A percentile compares a stretch with the other conserved stretches of the same genome.
Evolutionary conservation across 2,113 vertebrate species (phyloP).

Genomic region (Percopsis transmontana): DNA sequence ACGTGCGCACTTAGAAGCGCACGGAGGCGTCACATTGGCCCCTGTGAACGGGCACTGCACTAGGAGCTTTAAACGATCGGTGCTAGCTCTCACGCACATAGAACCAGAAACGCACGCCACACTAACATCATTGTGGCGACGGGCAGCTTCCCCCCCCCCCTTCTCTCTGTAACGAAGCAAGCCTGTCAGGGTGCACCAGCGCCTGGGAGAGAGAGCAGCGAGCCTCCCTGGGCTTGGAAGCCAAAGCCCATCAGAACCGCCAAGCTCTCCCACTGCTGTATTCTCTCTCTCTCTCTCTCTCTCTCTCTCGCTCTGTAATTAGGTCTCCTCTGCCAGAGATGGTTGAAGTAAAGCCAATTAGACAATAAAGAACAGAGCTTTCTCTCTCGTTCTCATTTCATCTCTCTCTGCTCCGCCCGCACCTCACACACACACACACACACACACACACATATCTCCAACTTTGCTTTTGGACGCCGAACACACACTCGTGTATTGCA

Average conservation of each 20-base stretch:
- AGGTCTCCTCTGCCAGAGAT: conserved; percentile 48
- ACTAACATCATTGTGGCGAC: conserved; percentile 1
- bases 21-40: too few species aligned
- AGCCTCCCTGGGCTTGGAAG: too few species aligned
- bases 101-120: not conserved
- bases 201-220: not conserved
- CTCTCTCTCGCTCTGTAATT: conserved; percentile 65
- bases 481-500: not conserved
- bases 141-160: conserved; percentile 9
- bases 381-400: conserved; percentile 30
- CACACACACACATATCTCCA: not conserved
- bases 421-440: too few species aligned
- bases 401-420: not conserved
- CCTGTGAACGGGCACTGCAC: too few species aligned
- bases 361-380: conserved; percentile 66
- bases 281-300: conserved; percentile 34
- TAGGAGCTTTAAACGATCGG: too few species aligned
- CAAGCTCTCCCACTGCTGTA: not conserved
- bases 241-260: too few species aligned
- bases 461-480: conserved; percentile 20
- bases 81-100: too few species aligned
- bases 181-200: not conserved
- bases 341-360: conserved; percentile 74
- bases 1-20: too few species aligned
- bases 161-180: conserved; percentile 20